phyloP scores from a whole-genome alignment of 2,888 invertebrate genomes.

The Lymantria monacha region DNA sequence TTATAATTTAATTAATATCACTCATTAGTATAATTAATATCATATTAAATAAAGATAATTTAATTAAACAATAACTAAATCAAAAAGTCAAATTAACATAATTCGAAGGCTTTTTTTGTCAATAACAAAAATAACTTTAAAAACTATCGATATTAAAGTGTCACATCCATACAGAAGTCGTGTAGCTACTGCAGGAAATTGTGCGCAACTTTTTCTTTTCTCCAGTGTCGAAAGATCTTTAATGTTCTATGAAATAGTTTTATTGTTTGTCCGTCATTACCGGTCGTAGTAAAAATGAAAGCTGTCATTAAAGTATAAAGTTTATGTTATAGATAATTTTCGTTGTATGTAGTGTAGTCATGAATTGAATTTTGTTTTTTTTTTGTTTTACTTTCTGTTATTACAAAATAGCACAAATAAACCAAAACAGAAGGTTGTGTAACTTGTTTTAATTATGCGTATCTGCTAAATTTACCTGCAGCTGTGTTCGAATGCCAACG shows the following conservation, averaged over 20 bases:
- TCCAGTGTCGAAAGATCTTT: conserved; percentile 32
- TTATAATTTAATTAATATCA: too few relatives aligned
- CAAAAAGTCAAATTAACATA: too few relatives aligned
- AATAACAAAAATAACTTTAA: neutral
- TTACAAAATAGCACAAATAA: neutral
- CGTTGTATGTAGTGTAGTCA: neutral
- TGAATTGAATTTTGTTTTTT: conserved; percentile 4
- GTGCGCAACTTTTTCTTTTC: conserved; percentile 23
- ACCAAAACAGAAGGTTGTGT: too few relatives aligned
- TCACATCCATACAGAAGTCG: conserved; percentile 24
- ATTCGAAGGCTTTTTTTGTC: too few relatives aligned
- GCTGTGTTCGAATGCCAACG: too few relatives aligned
- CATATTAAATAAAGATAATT: too few relatives aligned
- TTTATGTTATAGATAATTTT: conserved; percentile 23
- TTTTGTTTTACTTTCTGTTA: neutral
- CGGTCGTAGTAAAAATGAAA: conserved; percentile 32
- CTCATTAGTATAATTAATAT: too few relatives aligned
- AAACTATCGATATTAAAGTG: neutral
- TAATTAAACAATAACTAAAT: too few relatives aligned
- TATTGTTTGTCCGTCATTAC: conserved; percentile 34
- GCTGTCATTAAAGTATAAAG: conserved; percentile 22
- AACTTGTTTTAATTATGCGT: too few relatives aligned
- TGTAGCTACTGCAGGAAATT: conserved; percentile 38
- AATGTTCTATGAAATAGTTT: conserved; percentile 36
- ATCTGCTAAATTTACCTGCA: too few relatives aligned